Evolutionary conservation across 1,140 invertebrate species (phyloP), one percentile per base, ranked within the genome.

Genomic region (Drosophila lacteicornis): DNA sequence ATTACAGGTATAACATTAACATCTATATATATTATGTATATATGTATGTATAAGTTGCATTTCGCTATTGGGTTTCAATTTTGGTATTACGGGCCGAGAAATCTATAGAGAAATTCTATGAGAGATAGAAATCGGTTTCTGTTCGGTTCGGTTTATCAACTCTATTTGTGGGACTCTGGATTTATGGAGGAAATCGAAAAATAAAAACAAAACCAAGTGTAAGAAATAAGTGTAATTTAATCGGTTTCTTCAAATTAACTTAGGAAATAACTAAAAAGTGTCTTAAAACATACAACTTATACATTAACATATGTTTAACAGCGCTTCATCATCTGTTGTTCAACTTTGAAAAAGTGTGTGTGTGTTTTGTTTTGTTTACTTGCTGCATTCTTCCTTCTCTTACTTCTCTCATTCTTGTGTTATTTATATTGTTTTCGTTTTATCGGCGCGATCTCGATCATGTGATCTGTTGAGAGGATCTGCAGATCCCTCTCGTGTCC

Each of bases 231-330:
- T 84, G 84, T 88, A 88, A 84, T 88, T 88, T 88, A 81, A 90
- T 88, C 77, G 77, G 61, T 83, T 78, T 88, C 74, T 90, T 84
- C 84, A 88, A 84, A 75, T 62, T 88, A 88, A 88, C 84, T 88
- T 88, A 88, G 82, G 59, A 90, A 88, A 90, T 90, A 88, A 90
- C 85, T 84, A 88, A 88, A 88, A 88, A 87, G 57, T 90, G 80
- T 84, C 84, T 88, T 90, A 88, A 88, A 90, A 79, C 74, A 63
- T 79, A 79, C 58, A 79, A 79, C 76, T 79, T 79, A 79, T 79
- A 79, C 66, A 73, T 53, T 58, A 79, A 79, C 75, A 79, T 79
- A 78, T 70, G 27, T 78, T 79, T 50, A 88, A 90, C 79, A 88
- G 84, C 85, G 84, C 82, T 88, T 84, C 69, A 71, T 88, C 74